These are phyloP conservation scores for Maniola jurtina DNA, from an alignment of 1,140 invertebrate species.

Conservation along the genomic window DNA sequence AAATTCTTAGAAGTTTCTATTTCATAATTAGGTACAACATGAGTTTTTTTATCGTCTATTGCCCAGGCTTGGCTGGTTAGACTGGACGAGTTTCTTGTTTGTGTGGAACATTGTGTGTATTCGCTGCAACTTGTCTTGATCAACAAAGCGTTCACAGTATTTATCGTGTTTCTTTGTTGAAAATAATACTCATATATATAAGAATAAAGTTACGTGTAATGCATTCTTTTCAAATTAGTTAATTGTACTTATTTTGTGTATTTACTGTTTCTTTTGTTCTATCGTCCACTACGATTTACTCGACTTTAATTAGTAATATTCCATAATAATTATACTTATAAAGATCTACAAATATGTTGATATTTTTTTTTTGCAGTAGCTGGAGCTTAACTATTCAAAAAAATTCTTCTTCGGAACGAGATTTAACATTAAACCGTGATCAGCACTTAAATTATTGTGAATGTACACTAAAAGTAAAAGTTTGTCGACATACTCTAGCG, in stretches of 20 bases:
- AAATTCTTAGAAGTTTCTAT: neutral
- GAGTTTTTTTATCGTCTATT: neutral
- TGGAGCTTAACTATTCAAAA: no score
- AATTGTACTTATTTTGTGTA: neutral
- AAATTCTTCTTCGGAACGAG: no score
- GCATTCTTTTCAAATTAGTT: neutral
- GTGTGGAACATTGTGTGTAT: slow-evolving; percentile 13
- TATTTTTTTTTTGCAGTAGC: no score
- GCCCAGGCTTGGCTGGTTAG: neutral
- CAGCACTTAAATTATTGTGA: no score
- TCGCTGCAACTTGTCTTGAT: slow-evolving; percentile 9
- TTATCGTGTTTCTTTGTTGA: slow-evolving; percentile 21
- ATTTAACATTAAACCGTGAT: no score
- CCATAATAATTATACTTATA: no score
- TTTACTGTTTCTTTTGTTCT: neutral
- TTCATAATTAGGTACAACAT: neutral
- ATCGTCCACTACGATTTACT: neutral
- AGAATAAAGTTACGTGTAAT: neutral
- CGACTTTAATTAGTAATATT: no score
- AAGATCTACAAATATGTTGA: no score
- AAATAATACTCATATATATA: slow-evolving; percentile 1
- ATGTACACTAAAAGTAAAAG: no score
- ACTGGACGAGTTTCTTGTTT: slow-evolving; percentile 15
- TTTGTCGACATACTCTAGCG: no score
- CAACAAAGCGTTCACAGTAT: slow-evolving; percentile 17